A percentile compares a stretch with the other conserved stretches of the same genome.
phyloP scores from a whole-genome alignment of 2,113 vertebrate genomes.

The Ameiurus melas region DNA sequence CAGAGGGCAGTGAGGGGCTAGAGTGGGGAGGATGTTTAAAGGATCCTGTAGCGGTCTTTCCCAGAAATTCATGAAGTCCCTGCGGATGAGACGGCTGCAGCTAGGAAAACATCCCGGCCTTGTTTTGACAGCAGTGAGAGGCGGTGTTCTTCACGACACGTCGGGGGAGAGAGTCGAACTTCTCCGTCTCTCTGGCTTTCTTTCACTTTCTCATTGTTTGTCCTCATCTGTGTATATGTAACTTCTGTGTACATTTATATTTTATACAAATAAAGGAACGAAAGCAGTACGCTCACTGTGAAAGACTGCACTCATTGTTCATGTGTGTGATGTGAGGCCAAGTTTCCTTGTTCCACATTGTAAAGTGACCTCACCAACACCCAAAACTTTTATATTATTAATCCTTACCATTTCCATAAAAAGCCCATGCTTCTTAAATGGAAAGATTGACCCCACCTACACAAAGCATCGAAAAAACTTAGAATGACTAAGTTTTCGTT shows the following conservation, averaged over 20 bases:
- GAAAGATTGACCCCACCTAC: background rate
- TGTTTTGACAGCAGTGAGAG: slow-evolving; percentile 48
- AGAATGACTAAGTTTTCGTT: background rate
- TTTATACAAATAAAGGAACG: slow-evolving; percentile 25
- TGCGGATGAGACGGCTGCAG: slow-evolving; percentile 61
- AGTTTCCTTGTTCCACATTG: background rate
- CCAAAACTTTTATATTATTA: background rate
- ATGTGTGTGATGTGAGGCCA: background rate
- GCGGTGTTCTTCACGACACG: slow-evolving; percentile 22
- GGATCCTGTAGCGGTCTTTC: slow-evolving; percentile 34
- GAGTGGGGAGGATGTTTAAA: slow-evolving; percentile 28
- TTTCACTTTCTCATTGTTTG: background rate
- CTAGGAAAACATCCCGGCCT: slow-evolving; percentile 56
- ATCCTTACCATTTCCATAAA: background rate
- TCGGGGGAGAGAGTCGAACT: background rate
- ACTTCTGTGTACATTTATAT: slow-evolving; percentile 10
- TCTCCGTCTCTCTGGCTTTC: background rate
- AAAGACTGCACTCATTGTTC: background rate
- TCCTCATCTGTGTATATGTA: slow-evolving; percentile 8
- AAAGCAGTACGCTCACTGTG: background rate
- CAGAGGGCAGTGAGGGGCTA: slow-evolving; percentile 7
- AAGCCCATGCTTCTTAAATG: background rate
- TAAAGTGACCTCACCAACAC: background rate
- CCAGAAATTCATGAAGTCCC: slow-evolving; percentile 44
- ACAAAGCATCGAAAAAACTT: background rate